Evolutionary conservation across 2,797 vertebrate species (phyloP).

Genomic region (Nannoperca australis): DNA sequence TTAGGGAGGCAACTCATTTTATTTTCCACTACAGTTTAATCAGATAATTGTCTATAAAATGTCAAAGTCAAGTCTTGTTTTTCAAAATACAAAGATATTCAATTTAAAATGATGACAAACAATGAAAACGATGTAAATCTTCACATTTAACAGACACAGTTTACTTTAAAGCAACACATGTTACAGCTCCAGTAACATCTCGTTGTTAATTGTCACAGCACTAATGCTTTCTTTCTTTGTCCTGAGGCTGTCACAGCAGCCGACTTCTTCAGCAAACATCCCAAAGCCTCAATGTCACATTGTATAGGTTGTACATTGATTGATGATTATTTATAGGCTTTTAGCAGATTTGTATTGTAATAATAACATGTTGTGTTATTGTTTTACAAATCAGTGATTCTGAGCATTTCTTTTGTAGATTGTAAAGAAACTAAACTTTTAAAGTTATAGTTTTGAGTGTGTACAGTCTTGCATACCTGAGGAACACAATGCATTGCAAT

Average conservation of each 20-base stretch:
- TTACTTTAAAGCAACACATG: too few species aligned
- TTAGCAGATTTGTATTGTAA: not conserved
- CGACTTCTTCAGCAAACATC: not conserved
- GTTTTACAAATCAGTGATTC: not conserved
- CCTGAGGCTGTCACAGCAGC: not conserved
- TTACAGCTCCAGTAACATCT: too few species aligned
- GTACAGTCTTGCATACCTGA: too few species aligned
- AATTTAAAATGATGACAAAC: too few species aligned
- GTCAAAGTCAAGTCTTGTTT: too few species aligned
- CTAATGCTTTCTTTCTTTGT: not conserved
- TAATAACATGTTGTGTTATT: not conserved
- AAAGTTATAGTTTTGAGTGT: too few species aligned
- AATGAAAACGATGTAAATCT: not conserved
- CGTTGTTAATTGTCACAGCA: not conserved
- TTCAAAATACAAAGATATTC: not conserved
- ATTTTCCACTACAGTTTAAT: not conserved
- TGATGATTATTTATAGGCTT: not conserved
- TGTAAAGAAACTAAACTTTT: too few species aligned
- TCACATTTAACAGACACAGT: not conserved
- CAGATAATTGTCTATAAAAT: not conserved
- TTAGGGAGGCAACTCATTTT: not conserved
- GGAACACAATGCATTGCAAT: not conserved
- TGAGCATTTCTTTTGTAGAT: not conserved
- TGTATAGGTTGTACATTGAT: too few species aligned
- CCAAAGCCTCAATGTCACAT: not conserved